phyloP scores from a whole-genome alignment of 2,797 vertebrate species.

The Acanthiza pusilla region DNA sequence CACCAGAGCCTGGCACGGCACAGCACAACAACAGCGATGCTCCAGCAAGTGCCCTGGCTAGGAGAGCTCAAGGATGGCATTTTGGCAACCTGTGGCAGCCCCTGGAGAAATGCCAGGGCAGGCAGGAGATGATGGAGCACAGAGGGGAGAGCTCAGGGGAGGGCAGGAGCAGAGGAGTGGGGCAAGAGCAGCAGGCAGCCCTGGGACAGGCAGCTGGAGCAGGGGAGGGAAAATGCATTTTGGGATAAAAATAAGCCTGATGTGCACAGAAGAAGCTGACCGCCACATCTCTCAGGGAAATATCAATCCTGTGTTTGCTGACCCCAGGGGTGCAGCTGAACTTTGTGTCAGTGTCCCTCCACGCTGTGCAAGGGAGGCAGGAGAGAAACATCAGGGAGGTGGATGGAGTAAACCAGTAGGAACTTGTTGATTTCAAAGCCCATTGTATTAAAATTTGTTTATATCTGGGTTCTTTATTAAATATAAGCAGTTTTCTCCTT shows the following conservation, averaged over 20 bases:
- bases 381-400: not conserved
- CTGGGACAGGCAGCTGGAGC: not conserved
- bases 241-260: not conserved
- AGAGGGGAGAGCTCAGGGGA: not conserved
- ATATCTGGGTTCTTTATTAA: slow-evolving; percentile 68
- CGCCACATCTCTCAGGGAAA: not conserved
- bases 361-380: accelerated
- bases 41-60: not conserved
- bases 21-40: accelerated
- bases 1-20: not conserved
- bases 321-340: not conserved
- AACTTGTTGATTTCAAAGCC: not conserved
- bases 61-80: not conserved
- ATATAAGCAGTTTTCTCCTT: slow-evolving; percentile 73
- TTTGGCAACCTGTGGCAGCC: not conserved
- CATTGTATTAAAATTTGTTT: slow-evolving; percentile 73
- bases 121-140: accelerated
- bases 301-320: not conserved
- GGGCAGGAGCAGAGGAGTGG: not conserved
- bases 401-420: slow-evolving; percentile 8
- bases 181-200: accelerated
- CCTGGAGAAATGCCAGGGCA: not conserved
- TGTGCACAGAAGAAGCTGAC: not conserved
- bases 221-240: not conserved
- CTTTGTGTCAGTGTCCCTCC: not conserved